Conservation (phyloP, 2,797 vertebrate species). For the Sebastes hopkinsi region DNA sequence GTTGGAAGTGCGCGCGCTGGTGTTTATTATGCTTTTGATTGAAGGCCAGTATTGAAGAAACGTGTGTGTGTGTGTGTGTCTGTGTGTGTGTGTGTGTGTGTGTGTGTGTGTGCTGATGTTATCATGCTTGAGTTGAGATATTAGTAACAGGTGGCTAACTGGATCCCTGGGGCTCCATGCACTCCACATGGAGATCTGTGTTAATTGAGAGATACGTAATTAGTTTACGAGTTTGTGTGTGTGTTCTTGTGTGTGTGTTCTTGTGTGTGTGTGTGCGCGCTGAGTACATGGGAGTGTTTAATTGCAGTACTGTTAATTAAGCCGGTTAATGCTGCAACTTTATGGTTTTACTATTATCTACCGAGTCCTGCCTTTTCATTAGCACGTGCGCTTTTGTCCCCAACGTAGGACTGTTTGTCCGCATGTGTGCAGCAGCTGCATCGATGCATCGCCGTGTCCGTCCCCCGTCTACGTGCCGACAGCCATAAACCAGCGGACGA, state of each 20-base stretch:
- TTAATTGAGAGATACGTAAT: conserved; percentile 74
- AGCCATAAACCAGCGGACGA: conserved; percentile 79
- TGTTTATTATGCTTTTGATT: conserved; percentile 41
- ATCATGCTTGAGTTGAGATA: conserved; percentile 65
- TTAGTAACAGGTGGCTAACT: conserved; percentile 78
- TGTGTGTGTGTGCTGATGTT: conserved; percentile 27
- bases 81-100: background rate
- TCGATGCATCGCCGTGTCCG: conserved; percentile 55
- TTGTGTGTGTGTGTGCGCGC: background rate
- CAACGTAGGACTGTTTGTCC: background rate
- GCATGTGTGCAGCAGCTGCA: conserved; percentile 25
- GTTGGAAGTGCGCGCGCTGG: background rate
- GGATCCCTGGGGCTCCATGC: conserved; percentile 62
- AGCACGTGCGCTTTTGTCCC: conserved; percentile 8
- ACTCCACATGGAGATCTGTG: conserved; percentile 67
- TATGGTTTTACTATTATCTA: conserved; percentile 44
- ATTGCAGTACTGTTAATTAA: conserved; percentile 73
- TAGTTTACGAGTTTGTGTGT: conserved; percentile 50
- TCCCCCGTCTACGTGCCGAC: conserved; percentile 61
- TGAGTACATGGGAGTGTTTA: conserved; percentile 54
- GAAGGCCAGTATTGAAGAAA: conserved; percentile 28
- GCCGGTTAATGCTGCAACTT: conserved; percentile 49
- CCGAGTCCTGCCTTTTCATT: conserved; percentile 32
- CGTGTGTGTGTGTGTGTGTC: background rate
- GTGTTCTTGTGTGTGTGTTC: background rate